phyloP scores from a whole-genome alignment of 2,113 vertebrate genomes.

The Heloderma charlesbogerti region DNA sequence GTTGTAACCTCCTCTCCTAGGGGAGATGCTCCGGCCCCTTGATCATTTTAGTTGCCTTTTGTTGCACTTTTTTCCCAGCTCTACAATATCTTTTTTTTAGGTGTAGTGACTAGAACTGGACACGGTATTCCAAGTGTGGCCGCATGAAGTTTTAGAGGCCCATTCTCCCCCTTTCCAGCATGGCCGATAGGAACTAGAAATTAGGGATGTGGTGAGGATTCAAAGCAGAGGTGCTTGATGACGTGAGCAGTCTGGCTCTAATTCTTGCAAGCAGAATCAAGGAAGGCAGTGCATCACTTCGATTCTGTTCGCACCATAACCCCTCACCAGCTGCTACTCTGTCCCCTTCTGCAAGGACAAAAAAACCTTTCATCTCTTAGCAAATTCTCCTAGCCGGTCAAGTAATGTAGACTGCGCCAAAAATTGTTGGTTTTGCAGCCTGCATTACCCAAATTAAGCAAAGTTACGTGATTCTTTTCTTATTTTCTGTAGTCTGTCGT shows the following conservation, averaged over 20 bases:
- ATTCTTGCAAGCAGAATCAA: neutral
- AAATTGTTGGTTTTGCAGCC: neutral
- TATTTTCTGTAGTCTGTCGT: neutral
- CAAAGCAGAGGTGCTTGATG: neutral
- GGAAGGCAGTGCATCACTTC: neutral
- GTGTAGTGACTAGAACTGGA: too few species aligned
- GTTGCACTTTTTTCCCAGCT: too few species aligned
- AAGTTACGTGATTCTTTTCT: neutral
- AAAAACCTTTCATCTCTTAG: neutral
- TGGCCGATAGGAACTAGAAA: neutral
- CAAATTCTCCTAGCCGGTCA: too few species aligned
- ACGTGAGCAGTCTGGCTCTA: neutral
- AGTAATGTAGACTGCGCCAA: neutral
- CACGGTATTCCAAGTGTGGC: too few species aligned
- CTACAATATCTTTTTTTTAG: too few species aligned
- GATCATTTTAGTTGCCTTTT: too few species aligned
- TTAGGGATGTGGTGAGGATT: neutral
- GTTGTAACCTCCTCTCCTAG: too few species aligned
- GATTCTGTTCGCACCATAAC: neutral
- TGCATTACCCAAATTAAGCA: neutral
- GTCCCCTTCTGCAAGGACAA: neutral
- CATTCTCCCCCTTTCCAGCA: neutral
- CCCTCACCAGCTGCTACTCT: neutral
- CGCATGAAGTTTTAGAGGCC: neutral
- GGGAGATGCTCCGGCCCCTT: too few species aligned